A percentile compares a stretch with the other conserved stretches of the same genome.
Evolutionary conservation across 2,888 invertebrate genomes (phyloP).

Genomic region (Oegoconia quadripuncta): DNA sequence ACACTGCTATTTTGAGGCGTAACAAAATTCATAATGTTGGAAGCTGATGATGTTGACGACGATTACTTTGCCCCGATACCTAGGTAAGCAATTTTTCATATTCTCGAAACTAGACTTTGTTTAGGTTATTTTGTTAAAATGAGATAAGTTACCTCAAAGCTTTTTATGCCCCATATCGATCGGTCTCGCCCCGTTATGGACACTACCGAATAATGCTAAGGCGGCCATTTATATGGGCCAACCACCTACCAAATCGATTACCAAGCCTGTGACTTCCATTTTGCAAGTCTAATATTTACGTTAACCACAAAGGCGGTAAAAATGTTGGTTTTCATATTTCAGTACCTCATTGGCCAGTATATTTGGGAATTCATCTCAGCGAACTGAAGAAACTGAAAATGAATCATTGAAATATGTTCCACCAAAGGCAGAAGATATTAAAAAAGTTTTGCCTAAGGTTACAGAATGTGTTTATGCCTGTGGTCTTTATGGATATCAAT

Average conservation of each 20-base stretch:
- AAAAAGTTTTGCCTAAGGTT: constrained; percentile 31
- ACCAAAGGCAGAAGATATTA: constrained; percentile 37
- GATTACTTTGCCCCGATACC: constrained; percentile 67
- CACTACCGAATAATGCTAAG: too few relatives aligned
- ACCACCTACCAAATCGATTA: too few relatives aligned
- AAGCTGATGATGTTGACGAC: constrained; percentile 64
- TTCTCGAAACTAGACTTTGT: too few relatives aligned
- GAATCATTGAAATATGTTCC: constrained; percentile 59
- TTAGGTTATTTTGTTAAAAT: too few relatives aligned
- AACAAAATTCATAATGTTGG: constrained; percentile 41
- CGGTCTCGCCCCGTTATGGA: too few relatives aligned
- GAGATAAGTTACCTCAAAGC: too few relatives aligned
- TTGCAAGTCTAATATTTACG: too few relatives aligned
- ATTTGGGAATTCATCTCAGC: constrained; percentile 39
- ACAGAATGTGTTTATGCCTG: constrained; percentile 57
- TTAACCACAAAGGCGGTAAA: not conserved
- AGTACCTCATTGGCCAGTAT: constrained; percentile 64
- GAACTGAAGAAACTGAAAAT: constrained; percentile 36
- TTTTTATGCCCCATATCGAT: too few relatives aligned
- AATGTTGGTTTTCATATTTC: constrained; percentile 21
- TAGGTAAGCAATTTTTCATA: constrained; percentile 36
- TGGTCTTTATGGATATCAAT: constrained; percentile 57
- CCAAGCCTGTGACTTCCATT: too few relatives aligned
- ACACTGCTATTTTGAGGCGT: too few relatives aligned
- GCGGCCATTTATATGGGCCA: too few relatives aligned